Evolutionary conservation across 1,140 invertebrate species (phyloP).

Genomic region (Bombus superbus): DNA sequence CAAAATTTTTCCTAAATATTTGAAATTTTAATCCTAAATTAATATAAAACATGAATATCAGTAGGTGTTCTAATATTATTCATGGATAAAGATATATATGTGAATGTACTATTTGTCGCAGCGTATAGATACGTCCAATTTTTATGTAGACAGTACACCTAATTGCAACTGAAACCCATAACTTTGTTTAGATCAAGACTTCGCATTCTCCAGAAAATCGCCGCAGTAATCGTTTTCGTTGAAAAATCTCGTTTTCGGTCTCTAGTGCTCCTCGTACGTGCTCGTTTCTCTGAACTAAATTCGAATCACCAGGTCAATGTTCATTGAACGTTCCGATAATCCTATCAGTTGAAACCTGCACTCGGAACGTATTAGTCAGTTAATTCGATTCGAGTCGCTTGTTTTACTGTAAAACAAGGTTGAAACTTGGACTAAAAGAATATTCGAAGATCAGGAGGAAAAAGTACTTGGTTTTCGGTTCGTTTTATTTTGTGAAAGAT

Average conservation of each 20-base stretch:
- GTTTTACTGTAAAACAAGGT: not conserved
- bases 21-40: no score
- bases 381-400: not conserved
- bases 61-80: no score
- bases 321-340: constrained; percentile 38
- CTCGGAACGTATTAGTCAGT: constrained; percentile 2
- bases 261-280: not conserved
- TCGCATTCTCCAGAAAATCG: not conserved
- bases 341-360: constrained; percentile 13
- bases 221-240: not conserved
- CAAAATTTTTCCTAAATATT: no score
- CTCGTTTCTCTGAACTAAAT: not conserved
- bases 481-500: not conserved
- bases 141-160: no score
- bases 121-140: no score
- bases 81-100: no score
- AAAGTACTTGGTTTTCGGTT: not conserved
- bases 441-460: not conserved
- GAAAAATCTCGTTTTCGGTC: not conserved
- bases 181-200: not conserved
- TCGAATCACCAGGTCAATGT: constrained; percentile 10
- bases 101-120: no score
- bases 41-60: no score
- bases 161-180: not conserved
- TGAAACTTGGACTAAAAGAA: not conserved